These are phyloP conservation scores for Drosophila azteca DNA, from an alignment of 1,140 invertebrate species.

Conservation along the genomic window DNA sequence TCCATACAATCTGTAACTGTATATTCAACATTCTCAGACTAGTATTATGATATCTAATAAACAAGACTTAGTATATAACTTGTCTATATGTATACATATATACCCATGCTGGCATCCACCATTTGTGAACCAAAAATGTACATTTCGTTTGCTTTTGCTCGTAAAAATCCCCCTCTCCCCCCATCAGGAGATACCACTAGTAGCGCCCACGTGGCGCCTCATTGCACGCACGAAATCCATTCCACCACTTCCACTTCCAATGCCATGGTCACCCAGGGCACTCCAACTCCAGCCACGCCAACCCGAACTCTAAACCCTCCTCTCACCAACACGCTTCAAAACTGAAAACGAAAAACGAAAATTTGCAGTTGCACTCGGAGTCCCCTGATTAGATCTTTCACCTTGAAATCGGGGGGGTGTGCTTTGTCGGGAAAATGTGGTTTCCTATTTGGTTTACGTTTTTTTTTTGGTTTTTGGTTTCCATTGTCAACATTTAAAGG, in stretches of 20 bases:
- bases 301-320: background rate
- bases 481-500: conserved; percentile 57
- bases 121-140: background rate
- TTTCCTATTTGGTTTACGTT: conserved; percentile 9
- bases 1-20: conserved; percentile 44
- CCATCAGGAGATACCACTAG: conserved; percentile 4
- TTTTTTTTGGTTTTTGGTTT: conserved; percentile 22
- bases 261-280: conserved; percentile 48
- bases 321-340: conserved; percentile 25
- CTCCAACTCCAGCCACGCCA: conserved; percentile 17
- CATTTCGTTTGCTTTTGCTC: background rate
- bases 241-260: conserved; percentile 32
- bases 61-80: no score
- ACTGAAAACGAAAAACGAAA: conserved; percentile 35
- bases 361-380: conserved; percentile 51
- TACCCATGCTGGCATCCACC: background rate
- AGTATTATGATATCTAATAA: conserved; percentile 8
- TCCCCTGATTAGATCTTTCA: conserved; percentile 59
- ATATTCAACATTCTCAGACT: conserved; percentile 34
- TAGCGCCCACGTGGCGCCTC: conserved; percentile 32
- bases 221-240: conserved; percentile 56
- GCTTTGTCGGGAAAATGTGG: conserved; percentile 20
- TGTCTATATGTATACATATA: background rate
- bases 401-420: conserved; percentile 43
- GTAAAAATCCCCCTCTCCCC: background rate